These are phyloP conservation scores for Sitta europaea DNA, from an alignment of 2,113 vertebrate species.

Conservation along the genomic window DNA sequence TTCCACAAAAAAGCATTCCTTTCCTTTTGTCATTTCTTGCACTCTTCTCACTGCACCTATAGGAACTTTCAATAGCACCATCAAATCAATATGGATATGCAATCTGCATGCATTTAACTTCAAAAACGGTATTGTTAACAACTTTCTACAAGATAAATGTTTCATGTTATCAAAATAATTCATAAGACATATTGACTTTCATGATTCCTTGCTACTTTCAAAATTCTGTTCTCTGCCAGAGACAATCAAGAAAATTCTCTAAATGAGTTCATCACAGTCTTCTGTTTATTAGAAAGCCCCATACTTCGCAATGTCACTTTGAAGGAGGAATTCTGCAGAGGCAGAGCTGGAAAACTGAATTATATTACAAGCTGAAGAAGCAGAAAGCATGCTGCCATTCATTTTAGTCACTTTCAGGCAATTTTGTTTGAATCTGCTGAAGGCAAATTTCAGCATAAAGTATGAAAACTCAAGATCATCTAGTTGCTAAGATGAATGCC, in stretches of 20 bases:
- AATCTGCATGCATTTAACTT: neutral
- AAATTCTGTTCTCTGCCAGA: neutral
- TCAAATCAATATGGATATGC: neutral
- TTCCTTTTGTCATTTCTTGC: neutral
- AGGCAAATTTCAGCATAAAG: conserved; percentile 5
- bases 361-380: neutral
- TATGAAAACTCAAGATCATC: conserved; percentile 40
- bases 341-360: neutral
- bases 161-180: neutral
- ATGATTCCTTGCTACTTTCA: neutral
- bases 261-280: neutral
- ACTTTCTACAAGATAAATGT: neutral
- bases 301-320: neutral
- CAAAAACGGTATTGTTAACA: neutral
- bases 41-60: neutral
- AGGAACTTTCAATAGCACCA: neutral
- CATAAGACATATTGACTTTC: neutral
- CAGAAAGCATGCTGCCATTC: conserved; percentile 18
- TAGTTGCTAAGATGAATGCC: conserved; percentile 45
- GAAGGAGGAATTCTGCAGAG: neutral
- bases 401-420: conserved; percentile 36
- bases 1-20: neutral
- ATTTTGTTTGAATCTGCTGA: neutral
- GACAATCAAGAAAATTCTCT: neutral
- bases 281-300: neutral